Evolutionary conservation across 2,888 invertebrate genomes (phyloP).

Genomic region (Drosophila algonquin): DNA sequence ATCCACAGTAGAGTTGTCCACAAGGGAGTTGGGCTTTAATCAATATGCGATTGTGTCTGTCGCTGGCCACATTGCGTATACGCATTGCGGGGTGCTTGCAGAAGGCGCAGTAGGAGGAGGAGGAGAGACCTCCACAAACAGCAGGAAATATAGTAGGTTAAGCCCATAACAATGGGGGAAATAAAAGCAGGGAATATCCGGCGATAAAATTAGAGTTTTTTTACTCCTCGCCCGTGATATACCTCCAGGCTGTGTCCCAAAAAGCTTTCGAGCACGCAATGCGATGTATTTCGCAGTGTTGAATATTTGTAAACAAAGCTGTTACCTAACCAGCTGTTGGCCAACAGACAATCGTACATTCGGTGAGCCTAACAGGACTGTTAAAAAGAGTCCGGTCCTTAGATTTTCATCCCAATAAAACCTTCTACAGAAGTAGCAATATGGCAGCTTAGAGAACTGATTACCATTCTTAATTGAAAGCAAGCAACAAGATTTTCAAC

Average conservation of each 20-base stretch:
- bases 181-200: too few species aligned
- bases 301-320: conserved; percentile 2
- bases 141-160: conserved; percentile 27
- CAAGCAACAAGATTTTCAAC: too few species aligned
- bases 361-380: too few species aligned
- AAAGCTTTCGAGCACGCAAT: not conserved
- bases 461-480: too few species aligned
- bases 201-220: too few species aligned
- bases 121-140: conserved; percentile 40
- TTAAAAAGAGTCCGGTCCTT: too few species aligned
- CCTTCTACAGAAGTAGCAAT: too few species aligned
- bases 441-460: too few species aligned
- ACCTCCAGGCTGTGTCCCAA: conserved; percentile 18
- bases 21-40: conserved; percentile 37
- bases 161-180: conserved; percentile 7
- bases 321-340: not conserved
- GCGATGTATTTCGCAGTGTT: conserved; percentile 10
- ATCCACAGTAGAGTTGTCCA: conserved; percentile 65
- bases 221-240: not conserved
- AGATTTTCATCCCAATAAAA: too few species aligned
- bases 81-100: conserved; percentile 40
- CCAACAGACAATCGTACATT: too few species aligned
- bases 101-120: conserved; percentile 9
- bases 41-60: conserved; percentile 38
- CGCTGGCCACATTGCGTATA: conserved; percentile 36